Conservation (phyloP, 2,888 invertebrate genomes). For the Deilephila porcellus region DNA sequence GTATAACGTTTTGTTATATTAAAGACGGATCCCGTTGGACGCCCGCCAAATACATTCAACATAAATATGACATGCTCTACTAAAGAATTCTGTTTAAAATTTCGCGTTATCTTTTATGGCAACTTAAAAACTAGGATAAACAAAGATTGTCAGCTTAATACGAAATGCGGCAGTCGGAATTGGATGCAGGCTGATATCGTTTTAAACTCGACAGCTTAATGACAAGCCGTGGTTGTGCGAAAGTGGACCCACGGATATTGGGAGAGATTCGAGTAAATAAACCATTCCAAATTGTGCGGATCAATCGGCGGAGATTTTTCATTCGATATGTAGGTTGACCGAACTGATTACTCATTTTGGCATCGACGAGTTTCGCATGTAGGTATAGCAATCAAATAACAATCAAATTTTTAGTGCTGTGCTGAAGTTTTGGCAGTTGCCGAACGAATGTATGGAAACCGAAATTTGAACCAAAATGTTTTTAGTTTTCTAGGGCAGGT, state of each 20-base stretch:
- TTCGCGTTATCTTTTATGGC: conserved; percentile 3
- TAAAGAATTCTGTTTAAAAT: conserved; percentile 12
- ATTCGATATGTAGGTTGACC: background rate
- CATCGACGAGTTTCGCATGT: background rate
- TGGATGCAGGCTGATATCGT: conserved; percentile 11
- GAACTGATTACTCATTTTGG: background rate
- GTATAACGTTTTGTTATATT: conserved; percentile 15
- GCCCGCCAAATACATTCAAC: conserved; percentile 20
- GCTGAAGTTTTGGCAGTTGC: background rate
- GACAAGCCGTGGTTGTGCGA: conserved; percentile 12
- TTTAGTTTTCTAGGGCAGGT: background rate
- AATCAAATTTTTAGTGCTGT: background rate
- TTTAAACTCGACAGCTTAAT: conserved; percentile 14
- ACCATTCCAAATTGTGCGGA: background rate
- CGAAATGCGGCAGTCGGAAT: conserved; percentile 2
- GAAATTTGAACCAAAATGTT: background rate
- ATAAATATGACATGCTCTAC: conserved; percentile 8
- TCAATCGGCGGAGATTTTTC: background rate
- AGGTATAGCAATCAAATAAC: background rate
- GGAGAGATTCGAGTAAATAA: background rate
- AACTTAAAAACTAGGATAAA: conserved; percentile 12
- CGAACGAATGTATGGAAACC: background rate
- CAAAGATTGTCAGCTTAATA: conserved; percentile 5
- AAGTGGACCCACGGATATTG: background rate
- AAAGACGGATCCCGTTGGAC: conserved; percentile 16